Percentiles rank a stretch among this genome's conserved stretches.
phyloP scores from a whole-genome alignment of 1,140 invertebrate species.

The Meloidogyne chitwoodi region DNA sequence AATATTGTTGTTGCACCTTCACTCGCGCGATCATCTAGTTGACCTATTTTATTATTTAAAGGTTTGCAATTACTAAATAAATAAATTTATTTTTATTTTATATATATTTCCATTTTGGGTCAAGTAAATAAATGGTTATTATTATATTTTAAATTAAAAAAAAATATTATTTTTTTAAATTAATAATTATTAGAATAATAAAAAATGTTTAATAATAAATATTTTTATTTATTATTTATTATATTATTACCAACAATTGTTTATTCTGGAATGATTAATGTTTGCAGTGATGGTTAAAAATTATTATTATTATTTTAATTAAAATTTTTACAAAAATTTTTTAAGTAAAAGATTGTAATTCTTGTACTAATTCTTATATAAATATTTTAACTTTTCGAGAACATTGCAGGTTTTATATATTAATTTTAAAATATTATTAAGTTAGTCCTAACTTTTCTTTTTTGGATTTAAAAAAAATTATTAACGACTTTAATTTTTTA shows the following conservation, averaged over 20 bases:
- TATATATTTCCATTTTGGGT: too few species aligned
- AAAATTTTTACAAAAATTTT: neutral
- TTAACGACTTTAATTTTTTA: too few species aligned
- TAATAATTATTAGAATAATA: too few species aligned
- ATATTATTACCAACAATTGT: neutral
- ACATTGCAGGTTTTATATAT: constrained; percentile 46
- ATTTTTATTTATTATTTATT: neutral
- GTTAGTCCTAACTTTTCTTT: too few species aligned
- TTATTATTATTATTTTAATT: too few species aligned
- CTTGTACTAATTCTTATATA: constrained; percentile 54
- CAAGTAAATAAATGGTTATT: too few species aligned
- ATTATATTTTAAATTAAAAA: neutral
- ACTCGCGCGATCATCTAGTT: neutral
- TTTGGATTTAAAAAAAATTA: too few species aligned
- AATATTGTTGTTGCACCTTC: neutral
- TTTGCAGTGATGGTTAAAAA: constrained; percentile 47
- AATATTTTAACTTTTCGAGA: constrained; percentile 59
- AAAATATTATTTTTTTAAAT: too few species aligned
- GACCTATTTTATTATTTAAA: neutral
- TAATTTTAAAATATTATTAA: too few species aligned
- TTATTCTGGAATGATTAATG: constrained; percentile 49
- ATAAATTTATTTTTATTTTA: neutral
- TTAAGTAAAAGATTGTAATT: constrained; percentile 40
- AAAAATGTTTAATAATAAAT: neutral
- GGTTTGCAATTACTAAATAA: neutral